phyloP scores from a whole-genome alignment of 2,888 invertebrate species.

The Carterocephalus palaemon region DNA sequence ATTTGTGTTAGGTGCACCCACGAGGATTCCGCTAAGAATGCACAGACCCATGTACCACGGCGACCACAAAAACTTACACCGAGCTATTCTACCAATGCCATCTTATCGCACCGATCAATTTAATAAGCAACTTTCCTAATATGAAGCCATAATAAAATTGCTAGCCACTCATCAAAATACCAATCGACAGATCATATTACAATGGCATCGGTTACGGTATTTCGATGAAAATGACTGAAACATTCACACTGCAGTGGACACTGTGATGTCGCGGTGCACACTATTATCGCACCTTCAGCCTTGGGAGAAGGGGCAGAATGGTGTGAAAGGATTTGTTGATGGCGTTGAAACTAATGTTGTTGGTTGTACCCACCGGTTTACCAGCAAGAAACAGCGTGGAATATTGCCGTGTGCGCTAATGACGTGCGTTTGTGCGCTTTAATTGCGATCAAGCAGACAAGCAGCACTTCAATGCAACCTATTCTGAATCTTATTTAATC shows the following conservation, averaged over 20 bases:
- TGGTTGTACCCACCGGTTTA: slow-evolving; percentile 40
- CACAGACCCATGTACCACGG: slow-evolving; percentile 2
- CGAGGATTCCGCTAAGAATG: slow-evolving; percentile 10
- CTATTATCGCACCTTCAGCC: slow-evolving; percentile 16
- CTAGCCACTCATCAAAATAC: slow-evolving; percentile 61
- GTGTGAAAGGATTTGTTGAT: slow-evolving; percentile 4
- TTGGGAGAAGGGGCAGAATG: slow-evolving; percentile 10
- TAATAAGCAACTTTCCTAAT: slow-evolving; percentile 43
- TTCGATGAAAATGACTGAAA: slow-evolving; percentile 46
- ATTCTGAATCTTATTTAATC: slow-evolving; percentile 22
- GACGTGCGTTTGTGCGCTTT: slow-evolving; percentile 73
- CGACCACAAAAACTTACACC: slow-evolving; percentile 5
- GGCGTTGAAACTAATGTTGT: slow-evolving; percentile 28
- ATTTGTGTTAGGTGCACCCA: slow-evolving; percentile 6
- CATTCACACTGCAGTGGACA: slow-evolving; percentile 6
- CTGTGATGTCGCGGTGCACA: slow-evolving; percentile 6
- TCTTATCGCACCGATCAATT: slow-evolving; percentile 37
- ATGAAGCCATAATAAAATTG: slow-evolving; percentile 47
- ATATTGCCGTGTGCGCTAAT: slow-evolving; percentile 75
- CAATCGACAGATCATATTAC: slow-evolving; percentile 62
- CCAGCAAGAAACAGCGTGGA: slow-evolving; percentile 72
- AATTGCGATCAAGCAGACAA: slow-evolving; percentile 69
- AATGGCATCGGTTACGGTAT: slow-evolving; percentile 50
- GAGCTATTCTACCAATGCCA: slow-evolving; percentile 29
- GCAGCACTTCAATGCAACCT: slow-evolving; percentile 39